Evolutionary conservation across 1,140 invertebrate genomes (phyloP).

Genomic region (Pseudomyrmex pallidus): DNA sequence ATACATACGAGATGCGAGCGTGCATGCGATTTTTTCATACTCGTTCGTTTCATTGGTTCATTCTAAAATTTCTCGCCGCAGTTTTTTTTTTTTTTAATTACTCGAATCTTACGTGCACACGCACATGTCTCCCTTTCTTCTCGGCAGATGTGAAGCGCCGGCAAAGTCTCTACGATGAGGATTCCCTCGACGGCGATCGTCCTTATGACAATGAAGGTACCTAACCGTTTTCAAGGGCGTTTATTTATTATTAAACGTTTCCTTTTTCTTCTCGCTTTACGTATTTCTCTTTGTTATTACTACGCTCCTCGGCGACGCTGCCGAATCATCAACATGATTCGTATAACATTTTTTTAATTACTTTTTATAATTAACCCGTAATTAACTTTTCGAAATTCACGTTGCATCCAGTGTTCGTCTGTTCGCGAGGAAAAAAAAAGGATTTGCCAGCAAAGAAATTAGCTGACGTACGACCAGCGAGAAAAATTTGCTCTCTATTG

Average conservation of each 20-base stretch:
- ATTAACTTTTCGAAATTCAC: too few relatives aligned
- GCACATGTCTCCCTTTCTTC: constrained; percentile 78
- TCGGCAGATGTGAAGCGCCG: constrained; percentile 84
- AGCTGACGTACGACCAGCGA: too few relatives aligned
- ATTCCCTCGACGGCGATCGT: constrained; percentile 84
- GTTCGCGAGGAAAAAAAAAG: too few relatives aligned
- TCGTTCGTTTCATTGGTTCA: background rate
- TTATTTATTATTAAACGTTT: constrained; percentile 35
- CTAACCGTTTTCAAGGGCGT: constrained; percentile 67
- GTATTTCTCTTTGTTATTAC: constrained; percentile 1
- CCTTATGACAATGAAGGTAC: constrained; percentile 83
- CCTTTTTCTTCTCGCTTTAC: constrained; percentile 1
- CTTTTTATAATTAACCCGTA: too few relatives aligned
- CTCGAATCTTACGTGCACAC: constrained; percentile 71
- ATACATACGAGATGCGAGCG: background rate
- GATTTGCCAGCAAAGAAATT: too few relatives aligned
- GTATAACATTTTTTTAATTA: too few relatives aligned
- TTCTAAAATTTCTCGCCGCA: constrained; percentile 39
- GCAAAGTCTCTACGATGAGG: constrained; percentile 83
- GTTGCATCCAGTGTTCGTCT: too few relatives aligned
- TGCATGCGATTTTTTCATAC: constrained; percentile 29
- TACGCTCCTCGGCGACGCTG: background rate
- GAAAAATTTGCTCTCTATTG: too few relatives aligned
- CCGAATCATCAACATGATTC: background rate
- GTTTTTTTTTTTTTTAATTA: constrained; percentile 58